Conservation (phyloP, 2,113 vertebrate genomes). For the Oreochromis spilurus region DNA sequence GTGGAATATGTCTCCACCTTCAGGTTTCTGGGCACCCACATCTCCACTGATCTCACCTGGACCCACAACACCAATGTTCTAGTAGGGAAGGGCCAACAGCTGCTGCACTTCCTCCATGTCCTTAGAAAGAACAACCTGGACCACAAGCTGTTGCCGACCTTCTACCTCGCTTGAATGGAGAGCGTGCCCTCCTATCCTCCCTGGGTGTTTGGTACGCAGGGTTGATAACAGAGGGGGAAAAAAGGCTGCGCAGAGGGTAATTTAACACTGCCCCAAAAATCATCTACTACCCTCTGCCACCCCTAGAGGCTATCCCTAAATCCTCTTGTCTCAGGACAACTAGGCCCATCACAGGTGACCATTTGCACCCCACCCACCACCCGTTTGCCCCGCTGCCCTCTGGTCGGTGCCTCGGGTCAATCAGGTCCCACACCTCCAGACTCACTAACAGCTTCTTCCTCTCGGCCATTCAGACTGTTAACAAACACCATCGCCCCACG, state of each 20-base stretch:
- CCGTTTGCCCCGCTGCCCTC: neutral
- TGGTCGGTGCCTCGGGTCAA: neutral
- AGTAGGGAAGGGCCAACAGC: neutral
- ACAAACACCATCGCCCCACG: neutral
- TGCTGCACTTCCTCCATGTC: neutral
- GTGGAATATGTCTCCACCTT: neutral
- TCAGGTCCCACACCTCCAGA: neutral
- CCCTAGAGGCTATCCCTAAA: neutral
- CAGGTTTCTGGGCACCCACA: neutral
- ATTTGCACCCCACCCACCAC: neutral
- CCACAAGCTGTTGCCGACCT: neutral
- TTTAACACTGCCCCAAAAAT: neutral
- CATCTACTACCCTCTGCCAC: neutral
- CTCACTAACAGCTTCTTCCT: rapidly evolving
- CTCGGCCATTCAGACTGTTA: neutral
- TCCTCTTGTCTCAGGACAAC: neutral
- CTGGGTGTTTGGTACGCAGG: rapidly evolving
- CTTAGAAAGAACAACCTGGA: neutral
- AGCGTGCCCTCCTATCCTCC: rapidly evolving
- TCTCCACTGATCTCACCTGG: neutral
- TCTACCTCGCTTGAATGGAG: rapidly evolving
- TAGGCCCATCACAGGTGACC: neutral
- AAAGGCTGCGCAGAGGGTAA: neutral
- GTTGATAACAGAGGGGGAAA: rapidly evolving
- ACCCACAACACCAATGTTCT: neutral